Base-by-base conservation (phyloP, 2,113 vertebrate genomes). In the Gallinago media region DNA sequence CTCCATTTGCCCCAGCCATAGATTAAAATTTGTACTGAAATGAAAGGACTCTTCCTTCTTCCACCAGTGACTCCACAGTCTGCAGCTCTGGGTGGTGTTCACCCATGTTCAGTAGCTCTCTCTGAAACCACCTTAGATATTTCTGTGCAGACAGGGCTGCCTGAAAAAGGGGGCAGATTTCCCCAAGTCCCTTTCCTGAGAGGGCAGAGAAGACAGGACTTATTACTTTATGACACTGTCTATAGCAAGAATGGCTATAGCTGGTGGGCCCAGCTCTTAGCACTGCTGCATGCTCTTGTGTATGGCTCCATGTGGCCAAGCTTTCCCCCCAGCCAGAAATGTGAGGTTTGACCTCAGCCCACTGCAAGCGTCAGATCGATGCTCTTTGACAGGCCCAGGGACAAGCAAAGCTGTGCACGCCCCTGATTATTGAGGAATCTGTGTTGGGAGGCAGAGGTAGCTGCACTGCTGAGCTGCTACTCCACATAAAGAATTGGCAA, bases 1-100 rank as follows among this genome's bases (percentile, higher is more conserved):
- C 80, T 91, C 76, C 80, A 68, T 96, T 96, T 95, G 65, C 84
- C 91, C 80, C 79, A 91, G 76, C 72, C 47, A 49, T 63, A 81
- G 79, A 68, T 91, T 94, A 91, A 81, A 81, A 91, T 74, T 74
- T 72, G 32, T 96, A 54, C 80, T 87, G 78, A 81, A 93, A 38
- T 61, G 14, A 52, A 92, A 84, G 38, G 56, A 63, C 14, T 77
- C 47, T 91, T 94, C 82, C 56, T 83, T 71, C 50, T 67, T 55
- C 70, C 65, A 55, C 40, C 63, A 42, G 54, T 50, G 49, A 55
- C 59, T 85, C 42, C 47, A 32, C 0, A 20, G 23, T 25, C 44
- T 78, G 70, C 23, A 44, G 54, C 46, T 87, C 73, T 68, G 58
- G 36, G 32, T 65, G 36, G 13, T 49, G 40, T 19, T 81, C 38